phyloP scores from a whole-genome alignment of 1,140 invertebrate genomes.

The Hypsibius dujardini region DNA sequence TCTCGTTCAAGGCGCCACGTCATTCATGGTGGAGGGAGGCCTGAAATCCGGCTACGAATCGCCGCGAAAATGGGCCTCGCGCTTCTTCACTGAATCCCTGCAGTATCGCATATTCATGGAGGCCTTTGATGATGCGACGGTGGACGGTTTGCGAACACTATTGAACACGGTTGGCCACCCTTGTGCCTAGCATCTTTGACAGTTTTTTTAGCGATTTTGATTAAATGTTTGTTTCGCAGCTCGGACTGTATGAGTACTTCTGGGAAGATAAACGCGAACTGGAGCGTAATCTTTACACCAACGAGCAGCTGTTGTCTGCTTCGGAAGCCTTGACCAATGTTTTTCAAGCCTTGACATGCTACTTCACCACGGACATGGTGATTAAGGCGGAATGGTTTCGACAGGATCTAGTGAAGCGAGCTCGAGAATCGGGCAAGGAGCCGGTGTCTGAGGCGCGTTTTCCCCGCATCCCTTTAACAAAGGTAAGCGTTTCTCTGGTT shows the following conservation, averaged over 20 bases:
- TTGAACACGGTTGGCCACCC: not conserved
- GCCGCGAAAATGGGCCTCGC: not conserved
- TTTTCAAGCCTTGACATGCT: not conserved
- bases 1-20: not conserved
- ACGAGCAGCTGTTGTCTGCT: conserved; percentile 4
- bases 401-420: not conserved
- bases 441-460: not conserved
- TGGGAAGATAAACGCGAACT: not conserved
- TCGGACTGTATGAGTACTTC: not conserved
- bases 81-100: not conserved
- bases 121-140: not conserved
- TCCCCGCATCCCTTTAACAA: not conserved
- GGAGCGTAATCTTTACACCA: not conserved
- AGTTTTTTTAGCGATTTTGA: not conserved
- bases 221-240: not conserved
- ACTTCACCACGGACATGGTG: conserved; percentile 11
- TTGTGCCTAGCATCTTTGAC: not conserved
- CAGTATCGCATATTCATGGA: not conserved
- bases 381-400: conserved; percentile 16
- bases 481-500: not conserved
- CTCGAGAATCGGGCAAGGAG: not conserved
- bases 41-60: conserved; percentile 9
- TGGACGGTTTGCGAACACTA: not conserved
- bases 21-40: not conserved
- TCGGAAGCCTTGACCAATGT: not conserved